Evolutionary conservation across 2,113 vertebrate species (phyloP).

Genomic region (Notothenia coriiceps): DNA sequence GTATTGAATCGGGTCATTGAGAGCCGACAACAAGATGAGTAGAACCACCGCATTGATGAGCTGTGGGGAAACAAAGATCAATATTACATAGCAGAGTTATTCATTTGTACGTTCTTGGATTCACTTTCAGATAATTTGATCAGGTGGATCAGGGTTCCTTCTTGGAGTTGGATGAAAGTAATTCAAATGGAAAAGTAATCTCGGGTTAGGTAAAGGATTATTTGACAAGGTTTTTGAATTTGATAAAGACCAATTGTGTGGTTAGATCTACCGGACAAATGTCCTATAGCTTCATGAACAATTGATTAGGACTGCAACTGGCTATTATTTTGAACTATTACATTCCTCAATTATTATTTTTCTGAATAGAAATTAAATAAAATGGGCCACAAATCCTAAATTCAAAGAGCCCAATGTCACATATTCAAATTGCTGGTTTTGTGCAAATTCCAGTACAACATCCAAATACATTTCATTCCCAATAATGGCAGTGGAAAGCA

Average conservation of each 20-base stretch:
- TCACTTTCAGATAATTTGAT: not conserved
- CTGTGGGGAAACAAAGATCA: constrained; percentile 72
- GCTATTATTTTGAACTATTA: not conserved
- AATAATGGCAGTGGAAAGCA: not conserved
- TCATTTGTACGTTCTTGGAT: not conserved
- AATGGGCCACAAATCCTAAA: not conserved
- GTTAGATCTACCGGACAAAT: not conserved
- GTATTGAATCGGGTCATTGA: constrained; percentile 93
- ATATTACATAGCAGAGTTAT: not conserved
- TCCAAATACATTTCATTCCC: not conserved
- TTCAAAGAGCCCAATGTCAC: not conserved
- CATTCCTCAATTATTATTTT: not conserved
- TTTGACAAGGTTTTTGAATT: not conserved
- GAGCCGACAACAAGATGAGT: constrained; percentile 92
- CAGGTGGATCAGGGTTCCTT: not conserved
- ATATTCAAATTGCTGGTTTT: not conserved
- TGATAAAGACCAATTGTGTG: not conserved
- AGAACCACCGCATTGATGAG: constrained; percentile 94
- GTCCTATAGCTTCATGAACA: not conserved
- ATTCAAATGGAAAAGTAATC: not conserved
- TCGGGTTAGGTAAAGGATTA: not conserved
- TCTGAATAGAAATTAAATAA: not conserved
- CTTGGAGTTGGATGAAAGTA: not conserved
- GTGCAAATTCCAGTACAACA: not conserved
- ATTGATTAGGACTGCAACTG: not conserved